These are phyloP conservation scores for Mesaphorura yosii DNA, from an alignment of 1,140 invertebrate genomes.

Conservation along the genomic window DNA sequence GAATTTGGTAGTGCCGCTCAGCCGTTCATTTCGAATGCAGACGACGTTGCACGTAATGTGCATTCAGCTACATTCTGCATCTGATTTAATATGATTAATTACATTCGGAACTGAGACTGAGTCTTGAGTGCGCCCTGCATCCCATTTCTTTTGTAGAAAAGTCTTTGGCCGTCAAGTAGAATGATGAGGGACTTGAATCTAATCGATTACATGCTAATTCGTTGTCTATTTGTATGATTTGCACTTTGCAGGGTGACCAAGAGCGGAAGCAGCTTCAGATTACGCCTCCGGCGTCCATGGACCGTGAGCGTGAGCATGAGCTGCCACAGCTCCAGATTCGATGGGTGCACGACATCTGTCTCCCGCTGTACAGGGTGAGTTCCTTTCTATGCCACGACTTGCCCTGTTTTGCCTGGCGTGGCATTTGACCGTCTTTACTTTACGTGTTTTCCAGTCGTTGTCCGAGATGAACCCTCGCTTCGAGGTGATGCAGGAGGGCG, in stretches of 20 bases:
- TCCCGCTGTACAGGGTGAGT: constrained; percentile 39
- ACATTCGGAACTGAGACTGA: no score
- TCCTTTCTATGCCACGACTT: background rate
- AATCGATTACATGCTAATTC: no score
- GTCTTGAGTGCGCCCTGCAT: no score
- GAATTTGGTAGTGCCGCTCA: no score
- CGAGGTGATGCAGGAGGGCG: constrained; percentile 38
- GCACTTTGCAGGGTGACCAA: constrained; percentile 35
- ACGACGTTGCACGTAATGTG: no score
- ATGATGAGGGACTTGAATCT: no score
- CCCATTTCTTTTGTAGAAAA: no score
- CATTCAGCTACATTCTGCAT: no score
- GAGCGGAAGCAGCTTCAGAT: constrained; percentile 32
- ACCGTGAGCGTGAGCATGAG: constrained; percentile 38
- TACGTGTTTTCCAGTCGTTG: constrained; percentile 33
- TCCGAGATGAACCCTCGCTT: constrained; percentile 39
- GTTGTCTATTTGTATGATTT: no score
- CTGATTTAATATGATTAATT: no score
- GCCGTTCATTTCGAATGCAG: no score
- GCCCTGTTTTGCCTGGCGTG: background rate
- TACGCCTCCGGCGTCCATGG: constrained; percentile 38
- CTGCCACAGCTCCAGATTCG: constrained; percentile 38
- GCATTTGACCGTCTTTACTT: background rate
- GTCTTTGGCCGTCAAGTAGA: no score
- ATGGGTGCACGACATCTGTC: constrained; percentile 40